Evolutionary conservation across 2,888 invertebrate species (phyloP).

Genomic region (Drosophila mercatorum): DNA sequence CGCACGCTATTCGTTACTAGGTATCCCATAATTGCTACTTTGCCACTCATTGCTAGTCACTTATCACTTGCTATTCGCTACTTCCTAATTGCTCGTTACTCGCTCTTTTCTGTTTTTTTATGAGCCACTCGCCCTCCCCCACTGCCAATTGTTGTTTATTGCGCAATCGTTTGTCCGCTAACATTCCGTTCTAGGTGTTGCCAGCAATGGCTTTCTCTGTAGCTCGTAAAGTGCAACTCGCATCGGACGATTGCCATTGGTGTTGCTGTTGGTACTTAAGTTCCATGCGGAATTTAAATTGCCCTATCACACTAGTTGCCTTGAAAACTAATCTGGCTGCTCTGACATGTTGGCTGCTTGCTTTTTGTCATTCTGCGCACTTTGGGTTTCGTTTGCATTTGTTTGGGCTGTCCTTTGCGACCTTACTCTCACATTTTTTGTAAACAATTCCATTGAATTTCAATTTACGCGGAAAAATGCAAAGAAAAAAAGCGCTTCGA

Average conservation of each 20-base stretch:
- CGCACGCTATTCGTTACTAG: not conserved
- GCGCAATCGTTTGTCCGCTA: not conserved
- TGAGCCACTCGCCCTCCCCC: too few species aligned
- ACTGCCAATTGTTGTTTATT: not conserved
- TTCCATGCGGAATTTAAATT: not conserved
- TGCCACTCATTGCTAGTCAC: too few species aligned
- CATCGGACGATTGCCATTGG: not conserved
- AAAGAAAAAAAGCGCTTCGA: not conserved
- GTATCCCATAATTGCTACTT: not conserved
- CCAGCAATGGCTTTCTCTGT: not conserved
- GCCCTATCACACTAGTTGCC: constrained; percentile 1
- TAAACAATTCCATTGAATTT: constrained; percentile 53
- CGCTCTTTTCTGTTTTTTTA: not conserved
- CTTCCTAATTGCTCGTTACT: not conserved
- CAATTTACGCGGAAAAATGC: constrained; percentile 46
- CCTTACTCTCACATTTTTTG: constrained; percentile 29
- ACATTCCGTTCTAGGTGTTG: not conserved
- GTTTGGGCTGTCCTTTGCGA: constrained; percentile 9
- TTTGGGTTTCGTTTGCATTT: constrained; percentile 1
- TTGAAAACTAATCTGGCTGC: constrained; percentile 5
- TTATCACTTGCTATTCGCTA: not conserved
- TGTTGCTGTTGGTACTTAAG: not conserved
- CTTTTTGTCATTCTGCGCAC: not conserved
- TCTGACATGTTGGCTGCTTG: constrained; percentile 1
- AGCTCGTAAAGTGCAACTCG: not conserved